phyloP scores from a whole-genome alignment of 2,888 invertebrate genomes.

The Sepiola atlantica region DNA sequence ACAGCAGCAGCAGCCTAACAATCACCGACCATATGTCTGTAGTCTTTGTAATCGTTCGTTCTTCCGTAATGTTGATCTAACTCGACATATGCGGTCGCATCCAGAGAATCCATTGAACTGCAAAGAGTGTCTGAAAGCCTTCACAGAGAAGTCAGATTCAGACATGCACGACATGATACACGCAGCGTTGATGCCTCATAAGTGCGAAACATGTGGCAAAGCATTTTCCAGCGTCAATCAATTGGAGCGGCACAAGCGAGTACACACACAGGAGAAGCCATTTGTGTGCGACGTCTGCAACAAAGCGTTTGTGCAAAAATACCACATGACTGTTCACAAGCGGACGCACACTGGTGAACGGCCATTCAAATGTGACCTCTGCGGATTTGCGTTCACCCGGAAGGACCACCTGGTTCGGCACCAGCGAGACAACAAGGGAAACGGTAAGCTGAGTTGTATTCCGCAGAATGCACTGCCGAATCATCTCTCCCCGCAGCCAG shows the following conservation, averaged over 20 bases:
- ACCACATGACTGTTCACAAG: slow-evolving; percentile 43
- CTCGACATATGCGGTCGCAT: slow-evolving; percentile 40
- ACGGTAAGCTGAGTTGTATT: slow-evolving; percentile 34
- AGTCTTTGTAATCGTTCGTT: neutral
- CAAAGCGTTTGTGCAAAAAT: slow-evolving; percentile 38
- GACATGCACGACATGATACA: neutral
- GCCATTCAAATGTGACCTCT: slow-evolving; percentile 24
- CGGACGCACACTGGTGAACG: slow-evolving; percentile 40
- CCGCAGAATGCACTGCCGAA: slow-evolving; percentile 32
- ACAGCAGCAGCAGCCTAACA: neutral
- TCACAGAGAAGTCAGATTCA: slow-evolving; percentile 5
- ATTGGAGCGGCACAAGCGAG: neutral
- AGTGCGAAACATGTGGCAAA: neutral
- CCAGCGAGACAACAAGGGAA: slow-evolving; percentile 32
- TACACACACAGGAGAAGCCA: slow-evolving; percentile 23
- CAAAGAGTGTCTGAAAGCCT: slow-evolving; percentile 41
- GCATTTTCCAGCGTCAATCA: neutral
- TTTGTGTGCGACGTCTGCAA: slow-evolving; percentile 1
- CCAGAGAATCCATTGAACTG: slow-evolving; percentile 33
- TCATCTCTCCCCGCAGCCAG: neutral
- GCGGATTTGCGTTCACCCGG: slow-evolving; percentile 42
- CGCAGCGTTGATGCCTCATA: neutral
- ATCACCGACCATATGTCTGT: slow-evolving; percentile 24
- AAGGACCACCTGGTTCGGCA: slow-evolving; percentile 43
- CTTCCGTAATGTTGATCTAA: neutral